phyloP scores from a whole-genome alignment of 2,113 vertebrate species.

The Agapornis roseicollis region DNA sequence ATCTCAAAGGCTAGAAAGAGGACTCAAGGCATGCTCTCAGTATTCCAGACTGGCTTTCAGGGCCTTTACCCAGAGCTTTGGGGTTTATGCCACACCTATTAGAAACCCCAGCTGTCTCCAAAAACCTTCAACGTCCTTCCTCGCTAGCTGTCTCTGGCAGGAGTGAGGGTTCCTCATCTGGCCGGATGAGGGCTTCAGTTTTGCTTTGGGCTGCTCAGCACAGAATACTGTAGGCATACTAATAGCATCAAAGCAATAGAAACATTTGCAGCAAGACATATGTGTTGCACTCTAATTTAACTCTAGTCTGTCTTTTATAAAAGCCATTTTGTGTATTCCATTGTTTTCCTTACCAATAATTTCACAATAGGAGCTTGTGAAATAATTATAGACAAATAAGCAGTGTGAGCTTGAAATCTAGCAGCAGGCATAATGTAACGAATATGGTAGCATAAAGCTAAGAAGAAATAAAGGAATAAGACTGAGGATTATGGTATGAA shows the following conservation, averaged over 20 bases:
- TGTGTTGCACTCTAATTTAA: not conserved
- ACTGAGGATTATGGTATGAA: not conserved
- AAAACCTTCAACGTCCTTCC: not conserved
- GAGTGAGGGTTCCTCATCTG: not conserved
- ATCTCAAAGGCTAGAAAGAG: not conserved
- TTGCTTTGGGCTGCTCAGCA: fast-evolving
- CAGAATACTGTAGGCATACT: not conserved
- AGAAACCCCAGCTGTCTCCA: not conserved
- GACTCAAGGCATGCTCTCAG: not conserved
- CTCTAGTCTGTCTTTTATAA: not conserved
- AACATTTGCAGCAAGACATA: not conserved
- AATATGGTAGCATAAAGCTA: not conserved
- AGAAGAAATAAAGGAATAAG: not conserved
- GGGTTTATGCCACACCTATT: not conserved
- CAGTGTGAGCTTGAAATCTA: not conserved
- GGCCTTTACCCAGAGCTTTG: not conserved
- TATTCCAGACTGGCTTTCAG: not conserved
- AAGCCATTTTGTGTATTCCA: not conserved
- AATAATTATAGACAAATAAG: not conserved
- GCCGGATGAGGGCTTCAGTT: not conserved
- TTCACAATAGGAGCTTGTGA: not conserved
- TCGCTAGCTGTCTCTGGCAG: not conserved
- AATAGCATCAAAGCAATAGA: not conserved
- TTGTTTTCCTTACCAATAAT: constrained; percentile 4
- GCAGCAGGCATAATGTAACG: not conserved